Conservation (phyloP, 2,113 vertebrate genomes). For the Pristiophorus japonicus region DNA sequence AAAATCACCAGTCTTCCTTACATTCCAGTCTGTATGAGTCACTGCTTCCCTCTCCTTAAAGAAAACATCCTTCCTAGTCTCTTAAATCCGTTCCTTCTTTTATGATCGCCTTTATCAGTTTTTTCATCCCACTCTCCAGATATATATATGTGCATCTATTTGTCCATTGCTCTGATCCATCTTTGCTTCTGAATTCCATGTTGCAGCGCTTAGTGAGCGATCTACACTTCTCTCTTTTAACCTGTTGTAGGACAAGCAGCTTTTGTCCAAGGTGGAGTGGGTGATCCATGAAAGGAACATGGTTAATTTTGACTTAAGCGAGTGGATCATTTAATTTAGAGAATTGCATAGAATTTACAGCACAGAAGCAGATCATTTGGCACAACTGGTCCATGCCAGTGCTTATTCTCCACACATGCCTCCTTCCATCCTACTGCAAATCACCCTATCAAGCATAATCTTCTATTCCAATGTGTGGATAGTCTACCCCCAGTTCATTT, state of each 20-base stretch:
- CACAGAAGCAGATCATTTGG: not conserved
- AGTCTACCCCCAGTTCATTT: too few relatives aligned
- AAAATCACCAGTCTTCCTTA: not conserved
- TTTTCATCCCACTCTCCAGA: not conserved
- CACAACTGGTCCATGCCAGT: not conserved
- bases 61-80: not conserved
- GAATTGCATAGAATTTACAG: not conserved
- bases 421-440: not conserved
- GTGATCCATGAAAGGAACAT: not conserved
- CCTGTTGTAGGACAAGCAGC: not conserved
- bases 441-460: not conserved
- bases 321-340: not conserved
- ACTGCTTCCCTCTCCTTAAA: not conserved
- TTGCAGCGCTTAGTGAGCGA: not conserved
- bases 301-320: not conserved
- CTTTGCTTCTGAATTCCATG: not conserved
- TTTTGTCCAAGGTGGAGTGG: not conserved
- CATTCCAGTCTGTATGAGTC: not conserved
- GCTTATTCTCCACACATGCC: not conserved
- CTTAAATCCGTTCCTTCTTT: not conserved
- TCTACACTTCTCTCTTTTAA: not conserved
- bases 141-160: not conserved
- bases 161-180: not conserved
- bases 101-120: not conserved
- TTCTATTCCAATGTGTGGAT: not conserved